Evolutionary conservation across 2,888 invertebrate species (phyloP), one percentile per base, ranked within the genome.

Genomic region (Gasteruption jaculator): DNA sequence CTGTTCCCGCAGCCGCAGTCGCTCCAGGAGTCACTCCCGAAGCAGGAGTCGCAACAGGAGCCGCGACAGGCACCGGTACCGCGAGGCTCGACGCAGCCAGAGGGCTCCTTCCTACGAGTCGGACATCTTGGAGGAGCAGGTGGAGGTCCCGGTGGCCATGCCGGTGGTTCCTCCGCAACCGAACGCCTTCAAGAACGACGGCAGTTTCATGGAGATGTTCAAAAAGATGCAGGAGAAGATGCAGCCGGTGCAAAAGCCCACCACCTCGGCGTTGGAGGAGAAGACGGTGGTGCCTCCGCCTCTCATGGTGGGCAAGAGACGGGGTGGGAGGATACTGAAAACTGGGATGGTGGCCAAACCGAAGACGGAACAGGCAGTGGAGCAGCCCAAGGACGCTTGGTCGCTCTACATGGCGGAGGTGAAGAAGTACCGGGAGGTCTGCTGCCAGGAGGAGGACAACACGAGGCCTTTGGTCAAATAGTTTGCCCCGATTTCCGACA

Each of bases 361-460:
- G 32, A 86, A 85, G 65, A 78, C 79, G 15, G 82, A 83, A 56
- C 80, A 79, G 54, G 76, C 76, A 1, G 76, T 73, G 1, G 81
- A 81, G 52, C 74, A 76, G 49, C 82, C 85, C 0, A 88, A 86
- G 63, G 92, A 93, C 71, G 91, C 92, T 10, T 93, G 93, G 93
- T 86, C 91, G 0, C 78, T 91, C 18, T 94, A 94, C 66, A 84
- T 93, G 83, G 88, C 88, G 46, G 94, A 93, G 78, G 93, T 94
- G 12, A 86, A 90, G 64, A 87, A 88, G 63, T 94, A 93, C 68
- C 85, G 91, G 64, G 91, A 91, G 69, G 86, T 90, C 38, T 90
- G 90, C 48, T 93, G 93, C 71, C 91, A 92, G 70, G 91, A 91
- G 58, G 92, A 92, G 65, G 80, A 85, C 51, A 92, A 91, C 72